These are phyloP conservation scores for Boloria selene DNA, from an alignment of 2,888 invertebrate genomes.

Conservation along the genomic window DNA sequence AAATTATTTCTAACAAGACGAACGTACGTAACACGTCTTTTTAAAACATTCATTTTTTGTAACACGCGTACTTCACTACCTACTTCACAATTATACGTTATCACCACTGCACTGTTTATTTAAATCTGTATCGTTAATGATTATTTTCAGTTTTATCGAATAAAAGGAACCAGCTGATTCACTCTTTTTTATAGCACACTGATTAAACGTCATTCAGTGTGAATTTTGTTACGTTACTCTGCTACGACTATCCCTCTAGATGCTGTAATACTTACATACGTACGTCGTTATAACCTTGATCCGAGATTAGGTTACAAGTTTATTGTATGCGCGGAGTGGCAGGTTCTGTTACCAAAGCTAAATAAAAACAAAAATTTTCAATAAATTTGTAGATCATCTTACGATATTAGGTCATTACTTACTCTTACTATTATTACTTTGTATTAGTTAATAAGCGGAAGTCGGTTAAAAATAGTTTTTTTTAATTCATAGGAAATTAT, in stretches of 20 bases:
- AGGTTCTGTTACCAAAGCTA: no score
- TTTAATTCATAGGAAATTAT: no score
- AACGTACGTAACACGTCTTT: neutral
- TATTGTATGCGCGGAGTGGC: neutral
- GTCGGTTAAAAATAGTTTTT: no score
- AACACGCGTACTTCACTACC: neutral
- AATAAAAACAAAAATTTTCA: no score
- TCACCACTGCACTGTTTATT: neutral
- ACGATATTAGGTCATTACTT: no score
- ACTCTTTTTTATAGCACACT: slow-evolving; percentile 1
- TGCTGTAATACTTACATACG: neutral
- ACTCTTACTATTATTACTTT: no score
- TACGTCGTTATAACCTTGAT: slow-evolving; percentile 7
- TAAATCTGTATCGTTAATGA: neutral
- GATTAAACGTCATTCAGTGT: neutral
- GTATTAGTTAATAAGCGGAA: no score
- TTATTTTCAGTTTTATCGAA: neutral
- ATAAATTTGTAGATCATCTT: no score
- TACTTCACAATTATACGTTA: neutral
- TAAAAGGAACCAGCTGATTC: neutral
- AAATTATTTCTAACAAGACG: neutral
- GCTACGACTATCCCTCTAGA: neutral
- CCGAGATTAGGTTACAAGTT: neutral
- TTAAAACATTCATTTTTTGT: neutral
- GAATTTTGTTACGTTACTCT: neutral